Evolutionary conservation across 2,797 vertebrate species (phyloP), one percentile per base, ranked within the genome.

Genomic region (Epinephelus coioides): DNA sequence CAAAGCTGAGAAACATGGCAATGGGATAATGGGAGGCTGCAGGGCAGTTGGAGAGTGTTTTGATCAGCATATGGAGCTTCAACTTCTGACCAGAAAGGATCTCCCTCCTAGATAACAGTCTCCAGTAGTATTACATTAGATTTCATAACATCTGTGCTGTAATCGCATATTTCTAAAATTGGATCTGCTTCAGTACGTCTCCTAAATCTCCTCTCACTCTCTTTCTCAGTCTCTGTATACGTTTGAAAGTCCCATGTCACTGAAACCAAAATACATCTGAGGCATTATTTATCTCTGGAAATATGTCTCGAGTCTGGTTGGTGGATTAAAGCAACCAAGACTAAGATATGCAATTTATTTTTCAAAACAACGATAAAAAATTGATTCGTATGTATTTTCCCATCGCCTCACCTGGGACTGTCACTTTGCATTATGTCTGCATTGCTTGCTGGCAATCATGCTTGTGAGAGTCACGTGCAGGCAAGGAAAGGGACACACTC

Each of bases 141-240:
- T 90, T 91, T 91, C 77, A 79, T 86, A 88, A 91, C 88, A 87
- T 87, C 86, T 86, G 82, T 78, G 82, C 82, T 67, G 83, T 91
- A 86, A 91, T 86, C 44, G 60, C 83, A 81, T 60, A 75, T 77
- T 88, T 86, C 85, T 86, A 90, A 88, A 91, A 83, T 82, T 87
- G 71, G 60, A 78, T 82, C 66, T 74, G 72, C 76, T 73, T 87
- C 79, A 73, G 69, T 46, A 74, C 75, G 67, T 73, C 70, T 68
- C 50, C 21, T 70, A 43, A 43, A 46, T 64, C 67, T 71, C 47
- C 14, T 46, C 44, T 46, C 74, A 40, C 56, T 40, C 25, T 46
- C 46, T 71, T 46, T 46, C 18, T 56, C 43, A 44, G 12, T 62
- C 13, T 4, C 38, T 61, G 59, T 23, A 15, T 61, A 62, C 11